A percentile compares a stretch with the other conserved stretches of the same genome.
These are phyloP conservation scores for Styela plicata DNA, from an alignment of 23 tunicate genomes.

Conservation along the genomic window DNA sequence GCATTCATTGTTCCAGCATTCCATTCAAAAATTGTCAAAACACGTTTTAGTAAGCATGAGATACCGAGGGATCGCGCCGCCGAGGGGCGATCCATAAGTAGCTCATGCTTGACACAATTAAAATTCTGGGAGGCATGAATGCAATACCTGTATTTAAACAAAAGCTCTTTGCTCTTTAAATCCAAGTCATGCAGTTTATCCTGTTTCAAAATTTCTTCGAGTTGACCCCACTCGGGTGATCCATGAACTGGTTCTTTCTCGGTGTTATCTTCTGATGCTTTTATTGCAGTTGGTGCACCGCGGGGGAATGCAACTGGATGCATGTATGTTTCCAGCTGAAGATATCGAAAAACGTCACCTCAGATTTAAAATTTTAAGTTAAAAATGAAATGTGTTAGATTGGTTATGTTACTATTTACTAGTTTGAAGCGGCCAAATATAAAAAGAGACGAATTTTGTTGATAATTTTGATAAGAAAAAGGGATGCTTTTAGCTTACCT, in stretches of 20 bases:
- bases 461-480: too few relatives aligned
- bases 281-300: constrained; percentile 53
- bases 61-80: too few relatives aligned
- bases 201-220: constrained; percentile 68
- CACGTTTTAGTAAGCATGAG: too few relatives aligned
- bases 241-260: constrained; percentile 64
- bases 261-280: constrained; percentile 8
- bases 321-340: constrained; percentile 81
- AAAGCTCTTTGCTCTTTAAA: constrained; percentile 32
- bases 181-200: constrained; percentile 54
- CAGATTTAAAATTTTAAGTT: too few relatives aligned
- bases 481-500: too few relatives aligned
- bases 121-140: too few relatives aligned
- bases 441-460: not conserved
- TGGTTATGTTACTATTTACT: not conserved
- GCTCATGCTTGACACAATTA: too few relatives aligned
- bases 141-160: constrained; percentile 68
- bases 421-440: not conserved
- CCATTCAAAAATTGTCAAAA: too few relatives aligned
- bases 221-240: constrained; percentile 58
- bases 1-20: too few relatives aligned
- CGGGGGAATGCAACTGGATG: constrained; percentile 90
- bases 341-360: not conserved
- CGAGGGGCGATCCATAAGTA: too few relatives aligned
- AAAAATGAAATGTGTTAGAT: not conserved